Base-by-base conservation (phyloP, 2,797 vertebrate genomes). In the Periophthalmus magnuspinnatus region DNA sequence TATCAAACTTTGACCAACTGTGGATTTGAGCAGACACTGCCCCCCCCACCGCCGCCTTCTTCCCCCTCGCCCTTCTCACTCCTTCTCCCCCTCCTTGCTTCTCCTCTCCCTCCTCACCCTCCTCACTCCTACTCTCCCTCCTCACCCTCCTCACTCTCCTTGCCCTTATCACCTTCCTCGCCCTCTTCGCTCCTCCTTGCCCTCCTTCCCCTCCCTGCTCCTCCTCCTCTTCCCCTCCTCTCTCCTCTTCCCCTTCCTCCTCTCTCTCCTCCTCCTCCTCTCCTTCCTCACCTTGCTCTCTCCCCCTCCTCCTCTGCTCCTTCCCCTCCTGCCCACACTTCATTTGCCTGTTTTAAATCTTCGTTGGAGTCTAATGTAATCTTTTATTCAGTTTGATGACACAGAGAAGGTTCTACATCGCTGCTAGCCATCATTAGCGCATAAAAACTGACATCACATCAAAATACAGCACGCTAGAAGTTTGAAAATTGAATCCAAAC, bases 321-420 rank as follows among this genome's bases (percentile, higher is more conserved):
- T 19, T 58, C 57, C 16, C 0, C 33, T 22, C 68, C 10, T 28
- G 47, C 76, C 64, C 38, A 68, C 19, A 68, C 71, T 79, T 63
- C 22, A 75, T 78, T 75, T 66, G 21, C 59, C 74, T 69, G 70
- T 76, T 84, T 48, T 80, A 79, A 87, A 13, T 48, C 69, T 71
- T 62, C 32, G 32, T 14, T 67, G 33, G n/a, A 34, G 48, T 75
- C 75, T 58, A 19, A 82, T 75, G 68, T 21, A 17, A 86, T 82
- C 67, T 83, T 83, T 83, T 74, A 86, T 83, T 84, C 81, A 81
- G 80, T 78, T 80, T 80, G 67, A 81, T 79, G 69, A 76, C 57
- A 78, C 48, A 72, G 17, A 33, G 63, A 74, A 67, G 56, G 76
- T 74, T 78, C 74, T n/a, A 10, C 36, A 38, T 50, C 6, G 47